Base-by-base conservation (phyloP, 2,113 vertebrate species). In the Balaenoptera acutorostrata region DNA sequence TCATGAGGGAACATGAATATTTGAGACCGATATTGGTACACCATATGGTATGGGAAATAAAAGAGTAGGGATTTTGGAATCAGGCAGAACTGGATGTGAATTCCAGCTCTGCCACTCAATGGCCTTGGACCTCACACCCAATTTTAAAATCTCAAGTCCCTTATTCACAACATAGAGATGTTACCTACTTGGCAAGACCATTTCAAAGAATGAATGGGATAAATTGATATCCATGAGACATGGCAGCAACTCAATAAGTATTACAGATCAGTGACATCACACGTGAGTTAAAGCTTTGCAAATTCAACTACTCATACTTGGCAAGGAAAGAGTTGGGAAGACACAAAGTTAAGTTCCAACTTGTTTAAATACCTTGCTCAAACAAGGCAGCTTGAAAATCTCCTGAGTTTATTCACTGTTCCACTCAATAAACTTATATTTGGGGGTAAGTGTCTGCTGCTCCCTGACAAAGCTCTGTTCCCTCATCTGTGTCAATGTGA, bases 321-420 rank as follows among this genome's bases (percentile, higher is more conserved):
- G 64, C 68, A 64, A 36, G 75, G 85, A 85, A 81, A 83, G 66
- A 57, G 80, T 10, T 3, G 3, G 25, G 14, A 57, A 59, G n/a
- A 87, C 74, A 13, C 61, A 55, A 49, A 46, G 52, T 83, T 33
- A 29, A 69, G 52, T 49, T 75, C 10, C 36, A 29, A 44, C 20
- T 27, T n/a, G 52, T 71, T 82, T 75, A n/a, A 61, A 33, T 49
- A 36, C 75, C 78, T 81, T 52, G 20, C 63, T 86, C 49, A n/a
- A 90, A 90, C 36, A 87, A 94, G 80, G 52, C 59, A 77, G 29
- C 27, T 75, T 71, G 72, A 84, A 69, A 81, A 57, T 64, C 59
- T 90, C 80, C 74, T n/a, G 49, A 61, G 59, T 86, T 69, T 87
- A n/a, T 78, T 87, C 13, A 64, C 29, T 78, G 68, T 75, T 57